Evolutionary conservation across 2,797 vertebrate species (phyloP), one percentile per base, ranked within the genome.

Genomic region (Gadopsis bispinosus): DNA sequence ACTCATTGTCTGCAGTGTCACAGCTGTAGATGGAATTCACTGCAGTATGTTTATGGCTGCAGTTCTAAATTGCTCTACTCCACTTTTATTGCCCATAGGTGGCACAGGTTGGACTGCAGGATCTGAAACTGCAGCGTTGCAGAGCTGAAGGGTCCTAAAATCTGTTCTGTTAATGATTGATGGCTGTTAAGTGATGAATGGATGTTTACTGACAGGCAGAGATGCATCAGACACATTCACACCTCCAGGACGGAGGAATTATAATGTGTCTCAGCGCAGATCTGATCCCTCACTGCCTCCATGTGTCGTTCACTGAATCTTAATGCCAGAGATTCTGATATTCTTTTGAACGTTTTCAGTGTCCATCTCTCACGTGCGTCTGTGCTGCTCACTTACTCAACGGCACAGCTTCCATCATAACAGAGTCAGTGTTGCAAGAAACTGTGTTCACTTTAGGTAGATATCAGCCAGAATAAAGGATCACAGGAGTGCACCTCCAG

Each of bases 191-290:
- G 31, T 48, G 75, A 73, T 33, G 60, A 68, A 63, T 48, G 68
- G 51, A 6, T 81, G 61, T 60, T 72, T 53, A 33, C 19, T 1
- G 45, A 53, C 54, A 7, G 11, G 20, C 29, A 63, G 33, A 66
- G 66, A 45, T 11, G n/a, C 58, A 26, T 41, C 2, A 14, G 59
- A 53, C 50, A 22, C 35, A 16, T 76, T 83, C 48, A 61, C 79
- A 69, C 69, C 45, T 83, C 48, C 22, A 19, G 62, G 51, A 63
- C 4, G 29, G 43, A 83, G 73, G 51, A 75, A 72, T 85, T 35
- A 73, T 8, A 80, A 77, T 65, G 73, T 16, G 43, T 29, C 45
- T 66, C 47, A 0, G 48, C 41, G 31, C 45, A 58, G 71, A 73
- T 80, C 48, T 39, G 26, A 66, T 79, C 43, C 62, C 5, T 10